Evolutionary conservation across 2,797 vertebrate species (phyloP).

Genomic region (Bucorvus abyssinicus): DNA sequence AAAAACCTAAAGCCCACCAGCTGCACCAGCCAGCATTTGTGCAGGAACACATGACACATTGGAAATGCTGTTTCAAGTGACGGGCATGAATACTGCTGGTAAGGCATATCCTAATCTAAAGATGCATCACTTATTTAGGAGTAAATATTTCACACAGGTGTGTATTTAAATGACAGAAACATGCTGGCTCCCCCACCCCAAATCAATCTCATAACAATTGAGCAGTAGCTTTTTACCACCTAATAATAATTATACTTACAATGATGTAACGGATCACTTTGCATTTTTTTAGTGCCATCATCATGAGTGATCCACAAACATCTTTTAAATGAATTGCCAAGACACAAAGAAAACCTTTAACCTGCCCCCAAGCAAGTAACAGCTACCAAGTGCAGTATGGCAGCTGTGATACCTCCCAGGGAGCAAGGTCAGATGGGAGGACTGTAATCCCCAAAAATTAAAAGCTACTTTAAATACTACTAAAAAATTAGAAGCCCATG

Average conservation of each 20-base stretch:
- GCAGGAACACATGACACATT: fast-evolving
- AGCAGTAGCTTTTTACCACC: not conserved
- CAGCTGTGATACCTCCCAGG: not conserved
- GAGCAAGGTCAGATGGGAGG: not conserved
- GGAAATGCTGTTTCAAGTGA: not conserved
- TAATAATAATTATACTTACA: not conserved
- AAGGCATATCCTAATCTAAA: not conserved
- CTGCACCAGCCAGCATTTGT: not conserved
- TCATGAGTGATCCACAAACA: not conserved
- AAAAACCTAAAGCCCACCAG: not conserved
- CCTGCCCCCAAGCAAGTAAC: not conserved
- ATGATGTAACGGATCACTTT: not conserved
- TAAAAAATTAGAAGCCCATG: not conserved
- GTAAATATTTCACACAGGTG: not conserved
- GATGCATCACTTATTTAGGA: not conserved
- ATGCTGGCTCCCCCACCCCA: too few species aligned
- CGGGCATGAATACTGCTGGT: not conserved
- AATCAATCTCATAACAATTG: not conserved
- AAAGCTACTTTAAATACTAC: not conserved
- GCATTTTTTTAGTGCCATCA: not conserved
- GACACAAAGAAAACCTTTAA: not conserved
- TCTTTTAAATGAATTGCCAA: not conserved
- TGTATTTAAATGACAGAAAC: not conserved
- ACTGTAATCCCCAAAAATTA: not conserved
- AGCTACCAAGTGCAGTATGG: not conserved